A percentile compares a stretch with the other conserved stretches of the same genome.
phyloP scores from a whole-genome alignment of 92 coral and sea anemone genomes.

The Anthopleura xanthogrammica region DNA sequence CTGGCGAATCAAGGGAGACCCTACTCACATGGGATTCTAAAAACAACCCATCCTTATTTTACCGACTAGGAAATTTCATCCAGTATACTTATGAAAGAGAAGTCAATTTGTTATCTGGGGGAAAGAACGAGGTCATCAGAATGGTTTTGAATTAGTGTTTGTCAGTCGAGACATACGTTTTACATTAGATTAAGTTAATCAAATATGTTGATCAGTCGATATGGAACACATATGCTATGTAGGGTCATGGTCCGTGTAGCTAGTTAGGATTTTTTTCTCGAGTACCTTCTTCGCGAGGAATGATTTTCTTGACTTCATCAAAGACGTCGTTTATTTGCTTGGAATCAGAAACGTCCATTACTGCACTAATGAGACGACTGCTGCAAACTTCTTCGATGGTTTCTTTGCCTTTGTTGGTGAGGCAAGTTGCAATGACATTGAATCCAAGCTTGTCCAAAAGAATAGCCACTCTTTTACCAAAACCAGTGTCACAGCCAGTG shows the following conservation, averaged over 20 bases:
- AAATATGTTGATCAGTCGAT: too few relatives aligned
- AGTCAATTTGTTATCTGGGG: too few relatives aligned
- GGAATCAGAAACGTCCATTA: conserved; percentile 71
- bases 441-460: conserved; percentile 71
- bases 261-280: background rate
- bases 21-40: too few relatives aligned
- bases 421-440: conserved; percentile 76
- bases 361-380: conserved; percentile 48
- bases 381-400: conserved; percentile 50
- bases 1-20: too few relatives aligned
- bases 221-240: background rate
- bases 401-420: conserved; percentile 68
- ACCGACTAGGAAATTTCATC: too few relatives aligned
- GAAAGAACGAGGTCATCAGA: too few relatives aligned
- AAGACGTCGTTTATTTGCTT: conserved; percentile 37
- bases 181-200: too few relatives aligned
- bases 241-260: background rate
- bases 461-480: conserved; percentile 66
- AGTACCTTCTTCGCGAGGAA: conserved; percentile 6
- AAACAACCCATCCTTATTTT: too few relatives aligned
- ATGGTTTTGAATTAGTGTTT: too few relatives aligned
- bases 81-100: too few relatives aligned
- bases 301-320: background rate
- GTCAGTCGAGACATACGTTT: too few relatives aligned
- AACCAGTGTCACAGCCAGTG: conserved; percentile 89